Evolutionary conservation across 2,888 invertebrate species (phyloP).

Genomic region (Harpalus rubripes): DNA sequence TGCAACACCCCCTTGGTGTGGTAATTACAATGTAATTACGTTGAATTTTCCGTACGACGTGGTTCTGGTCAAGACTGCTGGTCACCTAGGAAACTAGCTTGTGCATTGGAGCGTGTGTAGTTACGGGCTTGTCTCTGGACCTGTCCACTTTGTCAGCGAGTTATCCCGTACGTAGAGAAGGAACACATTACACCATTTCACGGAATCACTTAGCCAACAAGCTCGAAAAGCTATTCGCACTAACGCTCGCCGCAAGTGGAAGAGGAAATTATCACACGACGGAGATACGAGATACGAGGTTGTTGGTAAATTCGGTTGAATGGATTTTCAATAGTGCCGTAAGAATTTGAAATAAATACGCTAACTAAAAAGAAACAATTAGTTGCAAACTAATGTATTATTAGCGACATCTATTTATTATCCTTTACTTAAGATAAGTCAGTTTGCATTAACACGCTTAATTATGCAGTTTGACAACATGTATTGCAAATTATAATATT

Average conservation of each 20-base stretch:
- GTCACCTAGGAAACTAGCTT: conserved; percentile 7
- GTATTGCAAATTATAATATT: too few species aligned
- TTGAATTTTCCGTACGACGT: not conserved
- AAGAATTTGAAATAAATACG: too few species aligned
- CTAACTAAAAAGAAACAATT: too few species aligned
- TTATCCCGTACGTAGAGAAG: not conserved
- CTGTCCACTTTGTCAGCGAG: conserved; percentile 1
- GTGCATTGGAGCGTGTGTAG: conserved; percentile 25
- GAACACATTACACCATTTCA: not conserved
- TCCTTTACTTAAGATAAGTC: too few species aligned
- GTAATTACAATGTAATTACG: not conserved
- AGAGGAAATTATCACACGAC: not conserved
- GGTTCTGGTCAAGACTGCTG: not conserved
- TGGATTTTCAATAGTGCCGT: not conserved
- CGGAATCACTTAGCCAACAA: conserved; percentile 4
- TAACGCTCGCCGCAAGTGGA: not conserved
- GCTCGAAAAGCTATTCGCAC: conserved; percentile 26
- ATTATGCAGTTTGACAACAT: too few species aligned
- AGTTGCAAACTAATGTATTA: too few species aligned
- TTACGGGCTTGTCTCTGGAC: not conserved
- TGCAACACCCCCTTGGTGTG: not conserved
- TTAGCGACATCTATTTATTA: too few species aligned
- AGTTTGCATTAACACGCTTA: too few species aligned
- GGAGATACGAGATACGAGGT: not conserved
- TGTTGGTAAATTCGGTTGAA: not conserved